Evolutionary conservation across 2,113 vertebrate genomes (phyloP).

Genomic region (Menidia beryllina): DNA sequence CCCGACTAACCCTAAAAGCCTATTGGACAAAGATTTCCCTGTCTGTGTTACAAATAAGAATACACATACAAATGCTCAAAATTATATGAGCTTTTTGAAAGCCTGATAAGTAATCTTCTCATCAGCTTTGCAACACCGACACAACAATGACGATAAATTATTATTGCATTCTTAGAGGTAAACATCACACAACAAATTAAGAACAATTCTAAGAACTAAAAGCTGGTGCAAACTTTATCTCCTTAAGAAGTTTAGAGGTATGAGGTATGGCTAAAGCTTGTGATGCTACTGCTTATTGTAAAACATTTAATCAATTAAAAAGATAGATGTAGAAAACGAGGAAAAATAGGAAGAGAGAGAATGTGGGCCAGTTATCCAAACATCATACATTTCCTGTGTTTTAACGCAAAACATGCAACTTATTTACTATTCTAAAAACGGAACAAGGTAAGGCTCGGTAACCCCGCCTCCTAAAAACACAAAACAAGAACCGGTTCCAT

Average conservation of each 20-base stretch:
- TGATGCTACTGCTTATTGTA: conserved; percentile 16
- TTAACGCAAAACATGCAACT: conserved; percentile 62
- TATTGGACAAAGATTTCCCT: conserved; percentile 85
- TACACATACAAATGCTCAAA: conserved; percentile 25
- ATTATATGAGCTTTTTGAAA: conserved; percentile 29
- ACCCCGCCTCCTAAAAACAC: conserved; percentile 23
- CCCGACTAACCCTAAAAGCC: conserved; percentile 87
- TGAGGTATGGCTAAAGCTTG: no score
- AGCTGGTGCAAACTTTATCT: not conserved
- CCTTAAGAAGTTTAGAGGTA: not conserved
- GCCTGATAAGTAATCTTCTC: conserved; percentile 47
- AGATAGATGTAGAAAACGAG: conserved; percentile 6
- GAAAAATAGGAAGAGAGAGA: conserved; percentile 9
- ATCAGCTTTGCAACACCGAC: conserved; percentile 12
- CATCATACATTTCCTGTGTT: conserved; percentile 53
- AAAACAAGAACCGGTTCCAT: conserved; percentile 6
- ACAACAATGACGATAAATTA: conserved; percentile 17
- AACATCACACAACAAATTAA: conserved; percentile 6
- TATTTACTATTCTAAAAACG: conserved; percentile 68
- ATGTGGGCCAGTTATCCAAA: conserved; percentile 19
- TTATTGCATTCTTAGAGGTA: conserved; percentile 2
- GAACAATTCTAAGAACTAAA: not conserved
- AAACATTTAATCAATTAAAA: conserved; percentile 35
- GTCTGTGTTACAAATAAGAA: conserved; percentile 53
- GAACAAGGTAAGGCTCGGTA: conserved; percentile 2